Evolutionary conservation across 2,888 invertebrate genomes (phyloP).

Genomic region (Drosophila pseudotalamancana): DNA sequence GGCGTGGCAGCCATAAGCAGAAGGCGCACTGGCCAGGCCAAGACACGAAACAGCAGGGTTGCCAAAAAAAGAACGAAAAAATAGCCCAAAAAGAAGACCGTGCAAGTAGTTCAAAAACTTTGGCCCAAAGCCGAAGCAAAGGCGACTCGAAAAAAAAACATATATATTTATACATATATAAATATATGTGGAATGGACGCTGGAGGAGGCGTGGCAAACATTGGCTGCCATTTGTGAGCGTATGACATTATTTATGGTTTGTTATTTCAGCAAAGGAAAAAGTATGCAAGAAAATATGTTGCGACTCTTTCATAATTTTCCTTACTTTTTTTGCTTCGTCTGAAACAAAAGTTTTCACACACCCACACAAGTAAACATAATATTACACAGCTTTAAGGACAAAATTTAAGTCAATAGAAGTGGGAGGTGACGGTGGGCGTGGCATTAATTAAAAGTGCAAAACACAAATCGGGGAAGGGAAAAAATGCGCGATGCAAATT

Average conservation of each 20-base stretch:
- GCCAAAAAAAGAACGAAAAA: conserved; percentile 50
- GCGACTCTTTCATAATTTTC: conserved; percentile 78
- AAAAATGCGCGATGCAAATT: conserved; percentile 32
- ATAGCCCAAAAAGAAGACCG: conserved; percentile 63
- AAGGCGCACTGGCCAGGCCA: conserved; percentile 46
- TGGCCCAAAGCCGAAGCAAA: conserved; percentile 72
- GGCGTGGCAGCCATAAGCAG: conserved; percentile 58
- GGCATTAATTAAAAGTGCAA: conserved; percentile 63
- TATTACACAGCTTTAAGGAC: conserved; percentile 53
- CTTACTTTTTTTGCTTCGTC: conserved; percentile 4
- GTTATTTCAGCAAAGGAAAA: conserved; percentile 76
- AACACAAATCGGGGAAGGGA: conserved; percentile 54
- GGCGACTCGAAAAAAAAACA: conserved; percentile 31
- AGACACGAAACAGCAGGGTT: conserved; percentile 77
- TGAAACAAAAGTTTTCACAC: conserved; percentile 53
- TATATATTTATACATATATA: not conserved
- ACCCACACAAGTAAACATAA: conserved; percentile 3
- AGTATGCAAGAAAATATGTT: conserved; percentile 76
- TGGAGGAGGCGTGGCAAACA: conserved; percentile 62
- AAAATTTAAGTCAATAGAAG: conserved; percentile 44
- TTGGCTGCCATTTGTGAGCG: conserved; percentile 79
- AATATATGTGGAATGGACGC: conserved; percentile 26
- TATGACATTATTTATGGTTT: conserved; percentile 82
- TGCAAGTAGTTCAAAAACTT: conserved; percentile 79
- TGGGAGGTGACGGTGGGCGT: conserved; percentile 4